Evolutionary conservation across 2,797 vertebrate genomes (phyloP).

Genomic region (Moxostoma hubbsi): DNA sequence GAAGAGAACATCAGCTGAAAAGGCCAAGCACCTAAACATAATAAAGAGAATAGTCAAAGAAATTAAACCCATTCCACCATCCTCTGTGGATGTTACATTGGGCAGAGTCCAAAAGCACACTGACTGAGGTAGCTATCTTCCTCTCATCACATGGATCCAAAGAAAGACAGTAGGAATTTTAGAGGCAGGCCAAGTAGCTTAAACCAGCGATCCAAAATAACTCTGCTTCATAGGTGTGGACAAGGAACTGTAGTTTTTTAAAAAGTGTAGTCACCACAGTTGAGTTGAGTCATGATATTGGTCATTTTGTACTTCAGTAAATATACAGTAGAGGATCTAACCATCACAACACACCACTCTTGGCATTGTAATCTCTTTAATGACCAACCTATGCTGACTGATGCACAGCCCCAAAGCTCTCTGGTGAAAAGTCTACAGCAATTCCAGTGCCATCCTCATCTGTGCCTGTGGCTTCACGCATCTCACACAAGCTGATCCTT

Average conservation of each 20-base stretch:
- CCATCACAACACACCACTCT: conserved; percentile 8
- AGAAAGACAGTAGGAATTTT: conserved; percentile 30
- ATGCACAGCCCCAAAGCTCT: conserved; percentile 1
- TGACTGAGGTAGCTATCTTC: conserved; percentile 14
- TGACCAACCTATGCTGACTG: conserved; percentile 1
- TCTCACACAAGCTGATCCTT: conserved; percentile 42
- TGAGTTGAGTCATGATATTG: conserved; percentile 40
- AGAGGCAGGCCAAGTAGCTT: neutral
- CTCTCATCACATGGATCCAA: conserved; percentile 36
- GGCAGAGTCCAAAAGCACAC: conserved; percentile 32
- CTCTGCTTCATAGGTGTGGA: conserved; percentile 32
- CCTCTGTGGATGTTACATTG: conserved; percentile 34
- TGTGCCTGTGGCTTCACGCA: conserved; percentile 29
- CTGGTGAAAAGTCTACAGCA: conserved; percentile 10
- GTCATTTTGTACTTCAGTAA: conserved; percentile 28
- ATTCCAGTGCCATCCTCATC: conserved; percentile 17
- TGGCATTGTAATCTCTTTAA: conserved; percentile 45
- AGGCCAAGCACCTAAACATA: conserved; percentile 39
- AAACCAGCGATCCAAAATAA: conserved; percentile 14
- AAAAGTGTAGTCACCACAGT: conserved; percentile 19
- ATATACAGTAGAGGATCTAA: conserved; percentile 1
- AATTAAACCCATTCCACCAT: conserved; percentile 1
- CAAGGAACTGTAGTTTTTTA: conserved; percentile 30
- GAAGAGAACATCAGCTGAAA: conserved; percentile 44
- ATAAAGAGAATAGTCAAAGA: conserved; percentile 14